Base-by-base conservation (phyloP, 2,113 vertebrate genomes). In the Penelope pileata region DNA sequence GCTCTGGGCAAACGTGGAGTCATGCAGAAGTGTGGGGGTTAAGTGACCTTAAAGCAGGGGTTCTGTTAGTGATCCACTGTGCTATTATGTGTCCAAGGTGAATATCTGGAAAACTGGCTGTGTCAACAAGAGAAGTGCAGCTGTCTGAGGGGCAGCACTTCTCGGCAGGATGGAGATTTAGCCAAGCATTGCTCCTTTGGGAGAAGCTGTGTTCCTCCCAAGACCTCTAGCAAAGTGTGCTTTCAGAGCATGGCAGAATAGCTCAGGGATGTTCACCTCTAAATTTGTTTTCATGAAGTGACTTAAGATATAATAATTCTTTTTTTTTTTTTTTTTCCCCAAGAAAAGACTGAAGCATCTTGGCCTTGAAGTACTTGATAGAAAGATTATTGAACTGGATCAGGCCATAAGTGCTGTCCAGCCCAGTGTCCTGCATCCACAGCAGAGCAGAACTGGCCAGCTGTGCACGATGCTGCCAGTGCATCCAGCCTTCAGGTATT, bases 401-500 rank as follows among this genome's bases (percentile, higher is more conserved):
- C 27, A 50, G 47, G 5, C 64, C 2, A 2, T 54, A 34, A 63
- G 24, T 5, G 1, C 24, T 34, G 29, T 53, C n/a, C 56, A n/a
- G 56, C 50, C 43, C 62, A 6, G 45, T 15, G 67, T 75, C 38
- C 50, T 17, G 6, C 26, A 29, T 27, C 45, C 64, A 84, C 23
- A 89, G 36, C 76, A 82, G 50, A 36, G 38, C 84, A 75, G 69
- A 24, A 6, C 30, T 81, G 30, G 18, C 11, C 36, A 29, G 0
- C 12, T 34, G 1, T 22, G 6, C 18, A 5, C 0, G 0, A 10
- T 30, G 58, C 54, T 86, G 47, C 30, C 18, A 27, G 22, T 60
- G 23, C 8, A 92, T 43, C 53, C 40, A 86, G 40, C 36, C 36
- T 64, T 64, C 12, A 24, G 6, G 6, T 60, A 9, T 26, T 72